Conservation (phyloP, 2,113 vertebrate species). For the Petrocephalus microphthalmus region DNA sequence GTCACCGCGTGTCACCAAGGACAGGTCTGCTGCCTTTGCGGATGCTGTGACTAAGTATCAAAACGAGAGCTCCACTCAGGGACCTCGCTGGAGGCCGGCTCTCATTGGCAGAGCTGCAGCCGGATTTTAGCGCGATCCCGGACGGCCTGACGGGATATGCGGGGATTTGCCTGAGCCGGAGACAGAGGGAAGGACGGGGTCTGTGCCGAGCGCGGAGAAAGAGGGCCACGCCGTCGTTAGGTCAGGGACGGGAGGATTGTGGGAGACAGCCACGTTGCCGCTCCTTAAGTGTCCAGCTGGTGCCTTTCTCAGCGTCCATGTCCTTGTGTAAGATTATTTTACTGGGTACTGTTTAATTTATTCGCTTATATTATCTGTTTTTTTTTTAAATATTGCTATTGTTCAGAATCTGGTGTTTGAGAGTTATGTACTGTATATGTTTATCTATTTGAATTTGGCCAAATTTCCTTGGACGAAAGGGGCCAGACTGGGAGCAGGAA, state of each 20-base stretch:
- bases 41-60: neutral
- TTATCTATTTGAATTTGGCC: neutral
- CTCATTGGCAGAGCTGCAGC: neutral
- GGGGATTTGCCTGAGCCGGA: neutral
- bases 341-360: neutral
- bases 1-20: neutral
- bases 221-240: neutral
- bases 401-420: neutral
- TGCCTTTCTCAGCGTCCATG: neutral
- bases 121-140: neutral
- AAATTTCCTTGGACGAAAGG: neutral
- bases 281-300: neutral
- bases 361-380: neutral
- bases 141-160: neutral
- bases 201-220: neutral
- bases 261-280: neutral
- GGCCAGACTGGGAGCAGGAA: neutral
- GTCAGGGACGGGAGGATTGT: neutral
- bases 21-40: neutral
- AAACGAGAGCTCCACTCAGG: neutral
- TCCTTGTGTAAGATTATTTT: neutral
- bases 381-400: neutral
- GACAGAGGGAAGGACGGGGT: neutral
- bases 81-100: neutral
- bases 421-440: neutral